Base-by-base conservation (phyloP, 2,113 vertebrate species). In the Notothenia rossii region DNA sequence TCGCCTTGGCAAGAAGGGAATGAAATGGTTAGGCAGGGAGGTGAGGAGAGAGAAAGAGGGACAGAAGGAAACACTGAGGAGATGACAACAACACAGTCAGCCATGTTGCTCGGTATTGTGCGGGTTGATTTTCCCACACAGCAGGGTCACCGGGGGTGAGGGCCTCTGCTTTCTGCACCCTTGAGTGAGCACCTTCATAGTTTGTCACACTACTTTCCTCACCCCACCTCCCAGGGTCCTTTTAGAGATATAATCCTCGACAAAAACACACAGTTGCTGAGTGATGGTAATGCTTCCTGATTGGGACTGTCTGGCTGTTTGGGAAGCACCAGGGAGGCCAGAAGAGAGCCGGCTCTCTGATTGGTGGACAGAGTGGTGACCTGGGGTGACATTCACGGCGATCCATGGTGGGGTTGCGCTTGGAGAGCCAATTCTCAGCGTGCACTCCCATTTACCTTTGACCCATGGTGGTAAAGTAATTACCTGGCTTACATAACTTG, bases 221-320 rank as follows among this genome's bases (percentile, higher is more conserved):
- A 55, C 74, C 60, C 43, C 3, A 22, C 29, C 76, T 74, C 63
- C 77, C 48, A 29, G 70, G 81, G 84, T 67, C 54, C 79, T 89
- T 93, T 90, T 87, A 89, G 79, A 92, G 86, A 86, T 81, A 83
- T 93, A 93, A 93, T 94, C 91, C 92, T 88, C 84, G 86, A 83
- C 77, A 84, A 93, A 90, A 92, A 91, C 86, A 91, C 90, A 86
- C 79, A 86, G 90, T 84, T 82, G 89, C 85, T 92, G 93, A 94
- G 89, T 93, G 91, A 94, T 85, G 86, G 66, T 91, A 89, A 93
- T 88, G 75, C 87, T 87, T 82, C 70, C 72, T 72, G 73, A 89
- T 91, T 90, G 88, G 77, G 87, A 90, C 79, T 83, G 88, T 87
- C 88, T 84, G 79, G 84, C 77, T 77, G 75, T 77, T 70, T 12